Percentiles rank a stretch among this genome's conserved stretches.
These are phyloP conservation scores for Eupristina koningsbergeri DNA, from an alignment of 1,140 invertebrate species.

Conservation along the genomic window DNA sequence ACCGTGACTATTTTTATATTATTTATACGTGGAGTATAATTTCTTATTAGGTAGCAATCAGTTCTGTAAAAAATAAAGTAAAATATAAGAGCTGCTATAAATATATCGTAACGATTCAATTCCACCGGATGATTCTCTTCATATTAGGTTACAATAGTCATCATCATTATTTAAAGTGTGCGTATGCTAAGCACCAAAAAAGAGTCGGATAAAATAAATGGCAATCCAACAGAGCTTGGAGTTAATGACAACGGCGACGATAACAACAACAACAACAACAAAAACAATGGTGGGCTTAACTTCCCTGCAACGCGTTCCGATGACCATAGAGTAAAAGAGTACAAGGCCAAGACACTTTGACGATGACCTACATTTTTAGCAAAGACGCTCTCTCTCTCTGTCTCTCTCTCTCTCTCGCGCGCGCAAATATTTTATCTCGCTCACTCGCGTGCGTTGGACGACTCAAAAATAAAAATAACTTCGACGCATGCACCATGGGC, in stretches of 20 bases:
- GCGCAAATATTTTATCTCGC: too few species aligned
- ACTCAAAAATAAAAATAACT: constrained; percentile 33
- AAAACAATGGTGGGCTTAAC: background rate
- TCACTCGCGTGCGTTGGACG: background rate
- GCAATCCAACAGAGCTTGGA: background rate
- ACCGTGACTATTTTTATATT: too few species aligned
- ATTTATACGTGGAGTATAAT: too few species aligned
- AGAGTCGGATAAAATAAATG: background rate
- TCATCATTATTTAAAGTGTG: too few species aligned
- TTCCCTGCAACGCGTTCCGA: background rate
- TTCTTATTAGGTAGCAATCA: too few species aligned
- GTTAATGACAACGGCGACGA: background rate
- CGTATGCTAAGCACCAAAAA: too few species aligned
- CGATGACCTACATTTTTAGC: constrained; percentile 40
- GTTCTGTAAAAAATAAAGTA: too few species aligned
- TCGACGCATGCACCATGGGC: constrained; percentile 11
- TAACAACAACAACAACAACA: background rate
- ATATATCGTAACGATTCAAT: too few species aligned
- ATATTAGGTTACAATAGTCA: background rate
- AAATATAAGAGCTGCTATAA: too few species aligned
- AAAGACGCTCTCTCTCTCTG: background rate
- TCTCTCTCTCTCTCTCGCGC: background rate
- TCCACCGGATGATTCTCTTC: too few species aligned
- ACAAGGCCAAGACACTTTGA: constrained; percentile 43
- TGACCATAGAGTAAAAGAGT: constrained; percentile 35